Evolutionary conservation across 2,797 vertebrate genomes (phyloP).

Genomic region (Hippopotamyrus pictus): DNA sequence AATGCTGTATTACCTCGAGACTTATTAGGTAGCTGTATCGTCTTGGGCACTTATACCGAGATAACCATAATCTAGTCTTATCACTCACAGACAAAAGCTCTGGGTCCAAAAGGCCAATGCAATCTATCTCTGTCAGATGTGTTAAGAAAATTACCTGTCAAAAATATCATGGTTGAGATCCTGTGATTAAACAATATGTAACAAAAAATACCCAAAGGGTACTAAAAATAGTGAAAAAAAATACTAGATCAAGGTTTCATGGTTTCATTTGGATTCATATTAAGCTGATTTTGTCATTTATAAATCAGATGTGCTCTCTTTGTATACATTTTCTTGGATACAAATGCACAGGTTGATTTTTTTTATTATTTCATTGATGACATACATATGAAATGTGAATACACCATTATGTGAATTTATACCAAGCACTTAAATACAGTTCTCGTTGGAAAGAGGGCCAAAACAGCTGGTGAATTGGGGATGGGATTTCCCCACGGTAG

Average conservation of each 20-base stretch:
- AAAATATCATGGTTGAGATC: conserved; percentile 65
- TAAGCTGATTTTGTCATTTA: not conserved
- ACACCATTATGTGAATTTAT: not conserved
- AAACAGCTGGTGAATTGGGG: not conserved
- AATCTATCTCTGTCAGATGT: conserved; percentile 72
- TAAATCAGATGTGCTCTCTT: not conserved
- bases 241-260: conserved; percentile 24
- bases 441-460: not conserved
- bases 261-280: conserved; percentile 22
- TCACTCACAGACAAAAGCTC: conserved; percentile 68
- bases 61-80: conserved; percentile 70
- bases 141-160: conserved; percentile 79
- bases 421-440: not conserved
- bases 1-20: conserved; percentile 54
- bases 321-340: not conserved
- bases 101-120: conserved; percentile 58
- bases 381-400: not conserved
- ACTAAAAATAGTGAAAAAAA: conserved; percentile 32
- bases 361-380: not conserved
- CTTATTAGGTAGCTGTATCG: conserved; percentile 65
- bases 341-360: not conserved
- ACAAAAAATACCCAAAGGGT: conserved; percentile 41
- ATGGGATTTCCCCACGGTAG: not conserved
- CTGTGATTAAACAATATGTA: conserved; percentile 67
- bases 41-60: conserved; percentile 56